Evolutionary conservation across 1,140 invertebrate species (phyloP).

Genomic region (Helicoverpa armigera): DNA sequence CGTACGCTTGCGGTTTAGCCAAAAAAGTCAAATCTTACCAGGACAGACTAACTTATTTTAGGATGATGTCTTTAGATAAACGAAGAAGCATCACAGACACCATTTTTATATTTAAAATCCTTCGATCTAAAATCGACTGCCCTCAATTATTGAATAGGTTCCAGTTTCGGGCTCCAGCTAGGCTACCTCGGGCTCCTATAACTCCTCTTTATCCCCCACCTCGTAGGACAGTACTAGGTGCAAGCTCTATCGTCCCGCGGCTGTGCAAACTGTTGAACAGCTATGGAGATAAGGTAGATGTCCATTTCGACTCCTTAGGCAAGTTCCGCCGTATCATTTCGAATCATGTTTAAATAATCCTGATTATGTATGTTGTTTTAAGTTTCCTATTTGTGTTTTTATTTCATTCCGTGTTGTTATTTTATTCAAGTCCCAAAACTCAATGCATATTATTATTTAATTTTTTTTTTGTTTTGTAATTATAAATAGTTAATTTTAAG

Average conservation of each 20-base stretch:
- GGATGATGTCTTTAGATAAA: not conserved
- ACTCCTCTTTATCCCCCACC: not conserved
- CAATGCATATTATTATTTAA: too few species aligned
- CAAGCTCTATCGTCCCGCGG: not conserved
- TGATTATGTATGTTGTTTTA: not conserved
- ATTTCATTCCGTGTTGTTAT: too few species aligned
- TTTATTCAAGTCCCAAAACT: too few species aligned
- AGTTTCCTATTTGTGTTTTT: not conserved
- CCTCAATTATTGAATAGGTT: not conserved
- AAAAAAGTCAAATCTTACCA: not conserved
- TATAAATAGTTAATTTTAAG: too few species aligned
- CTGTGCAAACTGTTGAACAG: not conserved
- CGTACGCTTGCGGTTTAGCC: not conserved
- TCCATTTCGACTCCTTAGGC: not conserved
- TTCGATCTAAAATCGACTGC: not conserved
- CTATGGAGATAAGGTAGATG: not conserved
- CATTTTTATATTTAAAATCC: not conserved
- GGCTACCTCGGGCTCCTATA: not conserved
- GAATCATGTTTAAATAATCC: not conserved
- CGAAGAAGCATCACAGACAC: not conserved
- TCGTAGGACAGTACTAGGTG: not conserved
- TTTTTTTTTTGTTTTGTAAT: too few species aligned
- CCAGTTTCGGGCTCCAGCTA: not conserved
- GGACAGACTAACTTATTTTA: not conserved
- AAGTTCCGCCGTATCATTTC: not conserved